These are phyloP conservation scores for Macroteleia sp. DNA, from an alignment of 2,888 invertebrate species.

Conservation along the genomic window DNA sequence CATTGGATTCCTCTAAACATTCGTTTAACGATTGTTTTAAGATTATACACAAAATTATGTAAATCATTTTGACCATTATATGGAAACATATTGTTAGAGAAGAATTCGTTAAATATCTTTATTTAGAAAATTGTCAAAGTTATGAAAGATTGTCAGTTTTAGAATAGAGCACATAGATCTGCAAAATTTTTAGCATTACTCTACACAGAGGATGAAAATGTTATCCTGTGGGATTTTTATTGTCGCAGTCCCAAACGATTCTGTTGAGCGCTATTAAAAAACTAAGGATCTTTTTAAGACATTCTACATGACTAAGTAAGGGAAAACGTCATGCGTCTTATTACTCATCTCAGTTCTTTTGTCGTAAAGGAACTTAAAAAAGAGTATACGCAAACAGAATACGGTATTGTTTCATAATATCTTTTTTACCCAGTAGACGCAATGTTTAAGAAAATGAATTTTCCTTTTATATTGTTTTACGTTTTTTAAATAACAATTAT, in stretches of 20 bases:
- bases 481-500: conserved; percentile 30
- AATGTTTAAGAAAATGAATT: conserved; percentile 48
- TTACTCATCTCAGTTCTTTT: conserved; percentile 42
- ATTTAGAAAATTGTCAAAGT: too few species aligned
- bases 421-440: conserved; percentile 30
- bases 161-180: background rate
- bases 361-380: conserved; percentile 49
- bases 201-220: conserved; percentile 21
- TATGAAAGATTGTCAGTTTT: too few species aligned
- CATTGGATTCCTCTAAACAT: too few species aligned
- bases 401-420: conserved; percentile 53
- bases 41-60: too few species aligned
- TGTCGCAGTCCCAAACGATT: conserved; percentile 43
- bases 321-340: conserved; percentile 56
- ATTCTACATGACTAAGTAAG: conserved; percentile 63
- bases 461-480: conserved; percentile 33
- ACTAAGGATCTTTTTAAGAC: conserved; percentile 59
- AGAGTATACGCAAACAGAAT: conserved; percentile 55
- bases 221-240: conserved; percentile 56
- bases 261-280: conserved; percentile 59
- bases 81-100: too few species aligned
- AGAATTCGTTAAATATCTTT: too few species aligned
- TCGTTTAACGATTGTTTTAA: too few species aligned
- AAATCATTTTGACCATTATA: too few species aligned
- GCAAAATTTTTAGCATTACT: conserved; percentile 29